Evolutionary conservation across 2,113 vertebrate genomes (phyloP), one percentile per base, ranked within the genome.

Genomic region (Elgaria multicarinata): DNA sequence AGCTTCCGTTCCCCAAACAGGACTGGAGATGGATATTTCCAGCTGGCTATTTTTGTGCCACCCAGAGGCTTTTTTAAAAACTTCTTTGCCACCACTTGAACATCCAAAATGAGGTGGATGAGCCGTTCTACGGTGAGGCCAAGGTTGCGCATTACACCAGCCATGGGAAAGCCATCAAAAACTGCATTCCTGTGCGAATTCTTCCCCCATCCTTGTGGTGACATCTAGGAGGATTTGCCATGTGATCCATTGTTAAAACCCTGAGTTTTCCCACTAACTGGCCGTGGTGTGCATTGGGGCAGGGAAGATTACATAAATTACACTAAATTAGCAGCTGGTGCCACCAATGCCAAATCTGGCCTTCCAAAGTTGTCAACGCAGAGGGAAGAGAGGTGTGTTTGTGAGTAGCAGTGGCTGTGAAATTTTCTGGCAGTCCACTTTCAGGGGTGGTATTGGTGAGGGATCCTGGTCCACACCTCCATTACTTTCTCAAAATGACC

Each of bases 81-180:
- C 24, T 83, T 90, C 75, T 18, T 83, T 28, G 24, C 20, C 36
- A 75, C 7, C 50, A 2, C 79, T 72, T 83, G 92, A 90, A 36
- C 93, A 36, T 36, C 33, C 0, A 1, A 84, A 92, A 85, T 69
- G 94, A 92, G 94, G 79, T 92, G 89, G 90, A 77, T 92, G 62
- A 85, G 91, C 64, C 91, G 89, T 86, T 39, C 74, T 85, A 92
- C 88, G 85, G 6, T 93, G 90, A 86, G 92, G n/a, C 5, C 90
- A 39, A 83, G 92, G 93, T 90, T 95, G 93, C 91, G 20, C 78
- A 86, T 92, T 89, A 53, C 72, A 91, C 33, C 46, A 89, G 39
- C 83, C 91, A 84, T 94, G 67, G 22, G 10, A 89, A 79, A 66
- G 55, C 24, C 16, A n/a, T 36, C 18, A 26, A 46, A 76, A 83